Percentiles rank a stretch among this genome's conserved stretches.
These are phyloP conservation scores for Gadopsis marmoratus DNA, from an alignment of 2,797 vertebrate genomes.

Conservation along the genomic window DNA sequence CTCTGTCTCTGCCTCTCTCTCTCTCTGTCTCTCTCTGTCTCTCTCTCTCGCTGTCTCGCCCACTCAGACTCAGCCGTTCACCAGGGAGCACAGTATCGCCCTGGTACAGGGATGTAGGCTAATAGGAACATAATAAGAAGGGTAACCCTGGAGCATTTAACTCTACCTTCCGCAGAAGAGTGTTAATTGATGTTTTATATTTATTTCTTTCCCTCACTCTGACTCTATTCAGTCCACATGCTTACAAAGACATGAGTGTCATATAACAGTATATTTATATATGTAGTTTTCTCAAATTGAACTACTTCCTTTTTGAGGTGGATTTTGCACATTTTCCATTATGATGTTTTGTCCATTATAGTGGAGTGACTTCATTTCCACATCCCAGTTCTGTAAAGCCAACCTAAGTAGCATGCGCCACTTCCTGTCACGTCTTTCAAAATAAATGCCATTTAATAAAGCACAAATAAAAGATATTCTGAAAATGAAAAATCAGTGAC, in stretches of 20 bases:
- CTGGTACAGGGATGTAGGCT: slow-evolving; percentile 69
- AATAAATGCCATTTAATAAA: background rate
- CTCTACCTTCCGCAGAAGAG: slow-evolving; percentile 2
- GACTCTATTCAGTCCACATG: background rate
- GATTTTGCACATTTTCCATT: background rate
- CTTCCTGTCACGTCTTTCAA: slow-evolving; percentile 20
- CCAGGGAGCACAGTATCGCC: slow-evolving; percentile 67
- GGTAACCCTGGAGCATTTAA: slow-evolving; percentile 48
- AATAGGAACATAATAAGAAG: slow-evolving; percentile 65
- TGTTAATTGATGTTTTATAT: slow-evolving; percentile 47
- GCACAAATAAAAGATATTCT: background rate
- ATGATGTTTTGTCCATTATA: background rate
- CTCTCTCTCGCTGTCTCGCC: slow-evolving; percentile 51
- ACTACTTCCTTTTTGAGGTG: background rate
- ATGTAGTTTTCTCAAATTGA: background rate
- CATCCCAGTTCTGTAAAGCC: background rate
- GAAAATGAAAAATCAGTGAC: rapidly evolving
- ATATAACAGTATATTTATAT: too few relatives aligned
- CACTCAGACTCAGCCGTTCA: slow-evolving; percentile 72
- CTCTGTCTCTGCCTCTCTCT: slow-evolving; percentile 42
- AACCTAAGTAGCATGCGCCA: rapidly evolving
- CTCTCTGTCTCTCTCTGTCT: slow-evolving; percentile 27
- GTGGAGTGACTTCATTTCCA: background rate
- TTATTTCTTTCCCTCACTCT: background rate
- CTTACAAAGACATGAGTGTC: background rate